Percentiles rank a stretch among this genome's conserved stretches.
These are phyloP conservation scores for Zosterops borbonicus DNA, from an alignment of 2,113 vertebrate genomes.

Conservation along the genomic window DNA sequence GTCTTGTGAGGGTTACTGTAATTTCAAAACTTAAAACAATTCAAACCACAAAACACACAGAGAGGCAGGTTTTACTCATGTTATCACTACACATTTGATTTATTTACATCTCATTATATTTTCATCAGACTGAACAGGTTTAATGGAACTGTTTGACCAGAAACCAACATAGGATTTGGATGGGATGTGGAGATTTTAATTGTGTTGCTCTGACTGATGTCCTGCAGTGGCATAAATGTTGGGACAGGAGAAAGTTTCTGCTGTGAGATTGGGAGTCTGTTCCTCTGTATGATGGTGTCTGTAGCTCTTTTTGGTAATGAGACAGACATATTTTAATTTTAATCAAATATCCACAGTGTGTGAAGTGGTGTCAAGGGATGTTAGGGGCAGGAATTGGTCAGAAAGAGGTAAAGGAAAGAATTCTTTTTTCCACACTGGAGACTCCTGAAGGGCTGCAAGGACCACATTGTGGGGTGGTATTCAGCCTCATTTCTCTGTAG, in stretches of 20 bases:
- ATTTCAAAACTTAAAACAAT: not conserved
- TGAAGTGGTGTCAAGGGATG: not conserved
- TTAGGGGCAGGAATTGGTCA: not conserved
- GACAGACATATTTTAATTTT: not conserved
- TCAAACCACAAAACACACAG: not conserved
- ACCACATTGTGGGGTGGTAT: not conserved
- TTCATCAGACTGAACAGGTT: not conserved
- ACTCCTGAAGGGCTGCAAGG: not conserved
- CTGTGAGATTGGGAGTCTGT: not conserved
- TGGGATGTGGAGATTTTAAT: not conserved
- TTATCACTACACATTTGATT: not conserved
- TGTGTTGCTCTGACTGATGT: not conserved
- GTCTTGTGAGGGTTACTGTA: not conserved
- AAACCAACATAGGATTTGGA: not conserved
- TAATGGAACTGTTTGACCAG: not conserved
- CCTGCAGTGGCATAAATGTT: not conserved
- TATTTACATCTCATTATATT: not conserved
- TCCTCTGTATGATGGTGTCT: not conserved
- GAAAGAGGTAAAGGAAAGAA: not conserved
- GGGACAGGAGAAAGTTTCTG: not conserved
- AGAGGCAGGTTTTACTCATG: not conserved
- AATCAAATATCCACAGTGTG: not conserved
- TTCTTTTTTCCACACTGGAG: not conserved
- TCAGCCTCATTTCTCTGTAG: not conserved
- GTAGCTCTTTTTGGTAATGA: not conserved